phyloP scores from a whole-genome alignment of 2,797 vertebrate species.

The Martes flavigula region DNA sequence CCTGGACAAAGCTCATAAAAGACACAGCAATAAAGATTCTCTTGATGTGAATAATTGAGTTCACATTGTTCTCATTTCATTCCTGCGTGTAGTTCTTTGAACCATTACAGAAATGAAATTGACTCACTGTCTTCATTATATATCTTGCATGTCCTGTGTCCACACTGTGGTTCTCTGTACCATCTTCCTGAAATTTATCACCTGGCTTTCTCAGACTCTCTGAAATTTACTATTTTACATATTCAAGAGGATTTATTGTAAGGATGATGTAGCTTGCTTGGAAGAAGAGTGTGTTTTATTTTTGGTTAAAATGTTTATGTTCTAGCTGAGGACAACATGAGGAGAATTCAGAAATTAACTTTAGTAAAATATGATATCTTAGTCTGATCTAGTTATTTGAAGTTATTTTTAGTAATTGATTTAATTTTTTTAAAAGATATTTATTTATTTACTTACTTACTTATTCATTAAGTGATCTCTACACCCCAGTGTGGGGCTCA shows the following conservation, averaged over 20 bases:
- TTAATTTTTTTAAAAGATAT: background rate
- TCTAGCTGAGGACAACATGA: background rate
- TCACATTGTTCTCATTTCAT: background rate
- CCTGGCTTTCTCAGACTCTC: background rate
- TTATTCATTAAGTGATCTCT: background rate
- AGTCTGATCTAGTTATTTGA: background rate
- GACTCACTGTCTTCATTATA: background rate
- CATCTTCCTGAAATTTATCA: background rate
- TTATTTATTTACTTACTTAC: background rate
- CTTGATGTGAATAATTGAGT: slow-evolving; percentile 27
- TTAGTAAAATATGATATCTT: background rate
- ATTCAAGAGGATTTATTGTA: background rate
- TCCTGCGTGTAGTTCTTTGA: background rate
- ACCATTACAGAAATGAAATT: background rate
- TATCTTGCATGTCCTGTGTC: background rate
- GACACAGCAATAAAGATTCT: background rate
- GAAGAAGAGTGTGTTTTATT: background rate
- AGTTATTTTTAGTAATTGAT: background rate
- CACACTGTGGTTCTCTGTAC: background rate
- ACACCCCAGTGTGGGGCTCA: background rate
- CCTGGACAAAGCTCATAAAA: background rate
- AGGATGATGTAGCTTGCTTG: background rate
- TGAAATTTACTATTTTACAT: background rate
- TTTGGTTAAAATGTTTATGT: background rate
- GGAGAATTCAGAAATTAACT: slow-evolving; percentile 28